These are phyloP conservation scores for Pseudomugil gertrudae DNA, from an alignment of 2,797 vertebrate species.

Conservation along the genomic window DNA sequence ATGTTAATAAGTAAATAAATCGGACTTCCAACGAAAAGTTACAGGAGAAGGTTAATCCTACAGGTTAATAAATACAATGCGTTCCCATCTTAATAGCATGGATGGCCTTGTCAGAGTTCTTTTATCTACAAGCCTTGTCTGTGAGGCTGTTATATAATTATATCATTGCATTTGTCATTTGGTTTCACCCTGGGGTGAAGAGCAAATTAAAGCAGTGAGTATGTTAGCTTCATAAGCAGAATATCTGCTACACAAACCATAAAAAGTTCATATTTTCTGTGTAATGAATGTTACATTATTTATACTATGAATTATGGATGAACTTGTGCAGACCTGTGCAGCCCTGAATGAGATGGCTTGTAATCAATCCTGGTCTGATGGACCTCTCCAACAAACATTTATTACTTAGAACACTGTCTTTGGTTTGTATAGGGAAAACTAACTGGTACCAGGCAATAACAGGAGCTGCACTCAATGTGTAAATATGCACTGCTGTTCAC, in stretches of 20 bases:
- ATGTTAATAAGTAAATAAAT: conserved; percentile 71
- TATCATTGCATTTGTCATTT: conserved; percentile 82
- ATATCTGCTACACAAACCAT: conserved; percentile 71
- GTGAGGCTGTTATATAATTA: conserved; percentile 78
- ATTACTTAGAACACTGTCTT: conserved; percentile 67
- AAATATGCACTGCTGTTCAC: conserved; percentile 43
- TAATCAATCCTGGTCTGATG: conserved; percentile 79
- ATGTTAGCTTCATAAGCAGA: conserved; percentile 79
- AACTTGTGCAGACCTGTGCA: conserved; percentile 72
- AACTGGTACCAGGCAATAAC: conserved; percentile 36
- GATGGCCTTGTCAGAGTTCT: conserved; percentile 63
- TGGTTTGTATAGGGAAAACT: conserved; percentile 43
- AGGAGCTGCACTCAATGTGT: conserved; percentile 37
- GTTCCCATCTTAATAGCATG: conserved; percentile 64
- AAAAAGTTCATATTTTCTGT: conserved; percentile 83
- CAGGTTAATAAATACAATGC: conserved; percentile 80
- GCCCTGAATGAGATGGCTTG: conserved; percentile 67
- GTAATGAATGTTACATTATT: conserved; percentile 88
- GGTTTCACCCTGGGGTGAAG: conserved; percentile 77
- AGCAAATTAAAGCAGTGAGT: conserved; percentile 82
- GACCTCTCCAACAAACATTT: conserved; percentile 72
- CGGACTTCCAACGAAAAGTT: conserved; percentile 60
- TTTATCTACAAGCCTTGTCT: conserved; percentile 73
- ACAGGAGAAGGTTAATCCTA: conserved; percentile 75
- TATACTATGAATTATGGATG: conserved; percentile 85